Percentiles rank a stretch among this genome's conserved stretches.
phyloP scores from a whole-genome alignment of 2,113 vertebrate species.

The Chamaetylas fuelleborni region DNA sequence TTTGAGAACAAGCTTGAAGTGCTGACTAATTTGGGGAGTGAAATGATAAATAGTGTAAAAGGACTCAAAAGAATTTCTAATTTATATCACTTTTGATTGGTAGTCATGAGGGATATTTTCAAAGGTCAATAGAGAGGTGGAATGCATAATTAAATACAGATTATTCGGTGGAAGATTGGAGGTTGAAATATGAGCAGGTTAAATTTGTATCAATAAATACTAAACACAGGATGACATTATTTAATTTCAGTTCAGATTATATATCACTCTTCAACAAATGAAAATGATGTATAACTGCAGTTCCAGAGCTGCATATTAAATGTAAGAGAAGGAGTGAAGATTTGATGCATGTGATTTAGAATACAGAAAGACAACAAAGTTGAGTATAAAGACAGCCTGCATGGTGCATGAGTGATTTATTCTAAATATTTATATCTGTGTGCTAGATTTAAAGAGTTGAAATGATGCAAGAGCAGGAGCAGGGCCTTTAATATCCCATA shows the following conservation, averaged over 20 bases:
- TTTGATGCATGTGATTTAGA: constrained; percentile 40
- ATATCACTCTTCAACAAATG: constrained; percentile 51
- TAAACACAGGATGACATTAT: constrained; percentile 55
- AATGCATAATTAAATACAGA: constrained; percentile 66
- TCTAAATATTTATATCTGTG: neutral
- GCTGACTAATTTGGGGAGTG: neutral
- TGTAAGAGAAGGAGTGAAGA: neutral
- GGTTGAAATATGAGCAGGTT: constrained; percentile 59
- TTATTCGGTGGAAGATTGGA: constrained; percentile 41
- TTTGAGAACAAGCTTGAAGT: neutral
- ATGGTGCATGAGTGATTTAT: neutral
- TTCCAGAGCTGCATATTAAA: constrained; percentile 46
- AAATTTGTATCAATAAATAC: constrained; percentile 68
- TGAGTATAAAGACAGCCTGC: neutral
- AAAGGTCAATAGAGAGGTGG: constrained; percentile 65
- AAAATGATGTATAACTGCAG: constrained; percentile 56
- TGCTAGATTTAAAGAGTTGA: neutral
- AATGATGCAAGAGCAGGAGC: neutral
- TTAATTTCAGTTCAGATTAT: constrained; percentile 57
- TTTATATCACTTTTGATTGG: constrained; percentile 50
- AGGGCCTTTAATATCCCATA: neutral
- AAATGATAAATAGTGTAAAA: constrained; percentile 25
- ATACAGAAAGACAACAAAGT: constrained; percentile 6
- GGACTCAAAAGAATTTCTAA: constrained; percentile 24
- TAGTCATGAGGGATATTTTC: constrained; percentile 50